Percentiles rank a stretch among this genome's conserved stretches.
Conservation (phyloP, 2,113 vertebrate species). For the Laticauda laticaudata region DNA sequence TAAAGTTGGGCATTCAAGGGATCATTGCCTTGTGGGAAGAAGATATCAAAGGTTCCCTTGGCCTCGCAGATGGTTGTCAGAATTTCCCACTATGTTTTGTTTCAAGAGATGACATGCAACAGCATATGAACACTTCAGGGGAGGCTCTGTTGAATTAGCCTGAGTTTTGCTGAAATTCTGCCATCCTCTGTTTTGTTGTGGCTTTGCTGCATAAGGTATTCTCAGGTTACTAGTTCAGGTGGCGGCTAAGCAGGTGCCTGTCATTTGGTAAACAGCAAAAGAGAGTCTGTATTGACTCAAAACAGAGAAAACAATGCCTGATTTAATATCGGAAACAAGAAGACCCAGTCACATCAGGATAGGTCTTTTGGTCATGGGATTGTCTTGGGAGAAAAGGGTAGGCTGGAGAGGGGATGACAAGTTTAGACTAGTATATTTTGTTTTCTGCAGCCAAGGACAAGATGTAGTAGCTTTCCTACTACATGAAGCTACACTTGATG, state of each 20-base stretch:
- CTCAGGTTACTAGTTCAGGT: constrained; percentile 20
- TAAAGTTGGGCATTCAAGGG: neutral
- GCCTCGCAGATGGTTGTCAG: neutral
- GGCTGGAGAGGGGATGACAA: neutral
- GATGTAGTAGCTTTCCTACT: neutral
- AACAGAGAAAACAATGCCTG: constrained; percentile 1
- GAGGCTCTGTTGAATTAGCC: neutral
- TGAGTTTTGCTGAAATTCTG: neutral
- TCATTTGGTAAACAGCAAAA: neutral
- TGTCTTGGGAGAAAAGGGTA: neutral
- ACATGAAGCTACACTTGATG: neutral
- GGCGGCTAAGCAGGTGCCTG: neutral
- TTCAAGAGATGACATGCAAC: neutral
- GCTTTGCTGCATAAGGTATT: constrained; percentile 20
- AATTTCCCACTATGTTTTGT: neutral
- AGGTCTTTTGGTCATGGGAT: neutral
- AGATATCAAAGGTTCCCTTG: neutral
- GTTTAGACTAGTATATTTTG: neutral
- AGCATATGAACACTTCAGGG: neutral
- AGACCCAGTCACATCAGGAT: neutral
- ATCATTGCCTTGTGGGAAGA: neutral
- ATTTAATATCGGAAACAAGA: neutral
- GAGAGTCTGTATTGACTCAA: neutral
- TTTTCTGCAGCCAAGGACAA: neutral
- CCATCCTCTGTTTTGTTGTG: neutral